Base-by-base conservation (phyloP, 2,113 vertebrate genomes). In the Ginglymostoma cirratum region DNA sequence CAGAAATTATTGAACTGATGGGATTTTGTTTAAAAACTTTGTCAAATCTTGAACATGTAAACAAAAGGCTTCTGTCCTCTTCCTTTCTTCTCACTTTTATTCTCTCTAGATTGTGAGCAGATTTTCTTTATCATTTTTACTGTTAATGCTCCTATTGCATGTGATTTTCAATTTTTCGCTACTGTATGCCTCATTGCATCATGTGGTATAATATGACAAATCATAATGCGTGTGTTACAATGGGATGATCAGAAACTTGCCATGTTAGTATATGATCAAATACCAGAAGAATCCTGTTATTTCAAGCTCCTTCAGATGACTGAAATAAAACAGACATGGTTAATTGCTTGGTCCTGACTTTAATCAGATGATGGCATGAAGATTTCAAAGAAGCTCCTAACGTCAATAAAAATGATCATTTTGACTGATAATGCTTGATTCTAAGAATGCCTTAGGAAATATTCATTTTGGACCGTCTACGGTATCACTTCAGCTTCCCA, bases 271-370 rank as follows among this genome's bases (percentile, higher is more conserved):
- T 14, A 72, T 52, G 24, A 24, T 95, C 38, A 72, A 95, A 52
- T 72, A 72, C 66, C 38, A 72, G 76, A 45, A 52, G 48, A 95
- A 95, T 24, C 45, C 38, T 70, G 14, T 98, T 96, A 97, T 98
- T 97, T 97, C 97, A 97, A 72, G 69, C 97, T 97, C 97, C 97
- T 97, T 96, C 96, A 97, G 97, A 97, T 97, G 98, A 98, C 98
- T 97, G 98, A 98, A 97, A 97, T 96, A 96, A 96, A 97, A 96
- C 97, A 97, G 97, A 97, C 96, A 96, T 52, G 96, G 96, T 96
- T 80, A 96, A 61, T 96, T 97, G 92, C 80, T 95, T 96, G 96
- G 96, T 96, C 95, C 96, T 95, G 95, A 97, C 96, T 97, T 97
- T 97, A 97, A 96, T 96, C 97, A 97, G 96, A 96, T 96, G 95